Evolutionary conservation across 2,888 invertebrate genomes (phyloP), one percentile per base, ranked within the genome.

Genomic region (Oligia fasciuncula): DNA sequence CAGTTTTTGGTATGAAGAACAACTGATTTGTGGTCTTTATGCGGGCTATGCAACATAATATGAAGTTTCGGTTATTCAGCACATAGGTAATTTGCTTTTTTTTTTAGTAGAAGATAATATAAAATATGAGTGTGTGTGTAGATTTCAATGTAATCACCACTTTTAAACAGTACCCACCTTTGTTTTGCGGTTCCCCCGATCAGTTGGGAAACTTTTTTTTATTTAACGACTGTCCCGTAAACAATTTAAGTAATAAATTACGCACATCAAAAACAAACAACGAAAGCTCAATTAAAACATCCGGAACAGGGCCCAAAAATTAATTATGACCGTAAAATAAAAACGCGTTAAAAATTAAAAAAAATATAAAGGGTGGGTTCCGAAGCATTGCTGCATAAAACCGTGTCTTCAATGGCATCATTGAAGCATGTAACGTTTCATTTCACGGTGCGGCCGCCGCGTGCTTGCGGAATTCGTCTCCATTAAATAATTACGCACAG

Each of bases 401-500:
- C 76, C 70, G 72, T 86, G 87, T 88, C 90, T 91, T 92, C 91
- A 90, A 92, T 85, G 81, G 86, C 90, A 86, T 88, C 94, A 91
- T 89, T 91, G 92, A 91, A 89, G 93, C 95, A 92, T 93, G 91
- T 95, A 95, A 96, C 94, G 92, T 92, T 92, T 93, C 94, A 95
- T 96, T 96, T 95, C 94, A 95, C 94, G 95, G 92, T 90, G 92
- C 90, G 90, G 89, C 84, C 90, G 91, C 90, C 92, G 91, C 93
- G 92, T 91, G 92, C 87, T 86, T 92, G 93, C 94, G 95, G 95
- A 94, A 92, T 95, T 95, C 94, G 90, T 93, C 94, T 95, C 94
- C 94, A 95, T 96, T 95, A 93, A 95, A 95, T 95, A 95, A 95
- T 96, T 94, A 93, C 92, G 90, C 87, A 91, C 80, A 83, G 87